Conservation (phyloP, 2,888 invertebrate genomes). For the Caenorhabditis imperialis region DNA sequence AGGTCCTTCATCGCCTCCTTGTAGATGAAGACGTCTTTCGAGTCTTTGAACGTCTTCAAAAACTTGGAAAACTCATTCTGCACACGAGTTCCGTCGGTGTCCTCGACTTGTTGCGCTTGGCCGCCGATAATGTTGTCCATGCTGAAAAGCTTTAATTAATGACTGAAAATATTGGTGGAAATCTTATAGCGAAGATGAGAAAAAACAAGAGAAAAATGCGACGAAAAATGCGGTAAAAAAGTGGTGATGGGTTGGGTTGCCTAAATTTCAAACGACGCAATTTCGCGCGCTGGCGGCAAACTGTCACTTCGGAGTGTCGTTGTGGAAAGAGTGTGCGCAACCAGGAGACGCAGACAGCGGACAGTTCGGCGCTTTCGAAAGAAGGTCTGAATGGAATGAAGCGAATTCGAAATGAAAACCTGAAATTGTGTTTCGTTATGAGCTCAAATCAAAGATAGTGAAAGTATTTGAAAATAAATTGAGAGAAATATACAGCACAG, state of each 20-base stretch:
- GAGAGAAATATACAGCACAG: no score
- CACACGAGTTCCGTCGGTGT: constrained; percentile 92
- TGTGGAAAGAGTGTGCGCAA: constrained; percentile 7
- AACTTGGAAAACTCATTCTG: constrained; percentile 97
- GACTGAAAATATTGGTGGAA: background rate
- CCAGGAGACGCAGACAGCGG: constrained; percentile 15
- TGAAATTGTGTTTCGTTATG: no score
- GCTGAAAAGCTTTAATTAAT: constrained; percentile 15
- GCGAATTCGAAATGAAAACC: no score
- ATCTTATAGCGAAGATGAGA: no score
- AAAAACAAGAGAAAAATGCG: background rate
- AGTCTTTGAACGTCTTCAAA: constrained; percentile 87
- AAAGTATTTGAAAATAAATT: no score
- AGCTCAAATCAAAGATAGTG: no score
- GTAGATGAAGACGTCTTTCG: constrained; percentile 91
- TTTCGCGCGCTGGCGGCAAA: constrained; percentile 32
- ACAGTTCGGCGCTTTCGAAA: no score
- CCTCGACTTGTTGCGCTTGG: constrained; percentile 81
- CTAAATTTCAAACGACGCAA: constrained; percentile 18
- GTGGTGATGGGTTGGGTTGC: background rate
- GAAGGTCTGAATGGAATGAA: no score
- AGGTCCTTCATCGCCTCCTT: constrained; percentile 87
- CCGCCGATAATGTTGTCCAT: constrained; percentile 58
- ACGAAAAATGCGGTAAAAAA: constrained; percentile 15
- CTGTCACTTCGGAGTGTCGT: constrained; percentile 37